Evolutionary conservation across 2,888 invertebrate genomes (phyloP).

Genomic region (Lucinisca nassula): DNA sequence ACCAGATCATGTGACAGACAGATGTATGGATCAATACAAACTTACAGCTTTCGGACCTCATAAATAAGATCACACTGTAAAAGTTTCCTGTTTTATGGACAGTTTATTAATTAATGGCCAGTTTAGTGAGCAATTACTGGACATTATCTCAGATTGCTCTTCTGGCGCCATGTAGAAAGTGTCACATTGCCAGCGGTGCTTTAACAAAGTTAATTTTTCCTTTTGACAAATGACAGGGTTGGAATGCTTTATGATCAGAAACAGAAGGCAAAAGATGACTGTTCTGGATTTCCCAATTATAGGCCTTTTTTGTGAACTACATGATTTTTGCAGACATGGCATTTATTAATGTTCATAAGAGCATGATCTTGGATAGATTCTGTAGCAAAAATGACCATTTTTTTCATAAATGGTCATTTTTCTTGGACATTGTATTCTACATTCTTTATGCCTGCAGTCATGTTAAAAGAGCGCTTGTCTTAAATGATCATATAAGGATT

Average conservation of each 20-base stretch:
- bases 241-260: neutral
- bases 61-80: neutral
- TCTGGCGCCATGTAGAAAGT: neutral
- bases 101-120: constrained; percentile 7
- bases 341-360: too few relatives aligned
- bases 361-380: too few relatives aligned
- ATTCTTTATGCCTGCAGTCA: too few relatives aligned
- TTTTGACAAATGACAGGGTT: neutral
- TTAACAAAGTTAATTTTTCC: neutral
- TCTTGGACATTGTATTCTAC: too few relatives aligned
- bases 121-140: neutral
- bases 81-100: neutral
- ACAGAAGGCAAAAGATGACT: neutral
- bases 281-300: neutral
- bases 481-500: neutral
- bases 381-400: too few relatives aligned
- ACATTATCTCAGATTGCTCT: neutral
- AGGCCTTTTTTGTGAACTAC: too few relatives aligned
- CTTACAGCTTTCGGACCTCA: neutral
- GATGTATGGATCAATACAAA: neutral
- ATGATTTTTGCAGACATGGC: too few relatives aligned
- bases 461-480: too few relatives aligned
- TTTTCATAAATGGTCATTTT: too few relatives aligned
- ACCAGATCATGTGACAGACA: neutral
- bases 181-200: neutral